phyloP scores from a whole-genome alignment of 2,113 vertebrate species.

The Psammodynastes pulverulentus region DNA sequence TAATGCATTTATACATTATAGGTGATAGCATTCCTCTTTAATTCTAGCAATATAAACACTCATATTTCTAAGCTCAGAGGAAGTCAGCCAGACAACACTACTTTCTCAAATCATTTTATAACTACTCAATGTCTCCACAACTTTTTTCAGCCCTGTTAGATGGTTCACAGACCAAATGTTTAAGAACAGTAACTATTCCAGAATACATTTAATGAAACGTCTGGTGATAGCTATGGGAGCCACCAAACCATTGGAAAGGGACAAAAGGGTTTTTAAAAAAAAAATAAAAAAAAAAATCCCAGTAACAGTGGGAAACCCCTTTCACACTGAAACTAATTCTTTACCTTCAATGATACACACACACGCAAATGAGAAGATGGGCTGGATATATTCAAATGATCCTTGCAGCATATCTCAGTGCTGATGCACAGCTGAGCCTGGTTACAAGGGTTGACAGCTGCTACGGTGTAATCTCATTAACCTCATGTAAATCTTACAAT shows the following conservation, averaged over 20 bases:
- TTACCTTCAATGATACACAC: neutral
- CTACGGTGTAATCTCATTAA: slow-evolving; percentile 27
- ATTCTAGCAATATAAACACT: neutral
- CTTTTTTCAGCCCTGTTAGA: neutral
- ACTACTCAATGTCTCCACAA: neutral
- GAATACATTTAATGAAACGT: too few relatives aligned
- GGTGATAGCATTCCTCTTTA: neutral
- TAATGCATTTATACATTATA: neutral
- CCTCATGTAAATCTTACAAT: neutral
- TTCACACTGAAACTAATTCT: neutral
- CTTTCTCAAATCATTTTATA: neutral
- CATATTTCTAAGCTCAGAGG: neutral
- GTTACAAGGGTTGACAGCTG: neutral
- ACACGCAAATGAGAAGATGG: neutral
- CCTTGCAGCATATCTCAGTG: neutral
- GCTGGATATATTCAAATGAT: neutral
- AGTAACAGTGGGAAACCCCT: neutral
- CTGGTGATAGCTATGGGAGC: neutral
- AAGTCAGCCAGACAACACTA: neutral
- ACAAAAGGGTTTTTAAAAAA: neutral
- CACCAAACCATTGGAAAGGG: neutral
- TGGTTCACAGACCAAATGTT: neutral
- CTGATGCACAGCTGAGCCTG: neutral
- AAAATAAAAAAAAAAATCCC: too few relatives aligned
- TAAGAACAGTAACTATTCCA: neutral